Percentiles rank a stretch among this genome's conserved stretches.
phyloP scores from a whole-genome alignment of 2,888 invertebrate genomes.

The Girardia tigrina region DNA sequence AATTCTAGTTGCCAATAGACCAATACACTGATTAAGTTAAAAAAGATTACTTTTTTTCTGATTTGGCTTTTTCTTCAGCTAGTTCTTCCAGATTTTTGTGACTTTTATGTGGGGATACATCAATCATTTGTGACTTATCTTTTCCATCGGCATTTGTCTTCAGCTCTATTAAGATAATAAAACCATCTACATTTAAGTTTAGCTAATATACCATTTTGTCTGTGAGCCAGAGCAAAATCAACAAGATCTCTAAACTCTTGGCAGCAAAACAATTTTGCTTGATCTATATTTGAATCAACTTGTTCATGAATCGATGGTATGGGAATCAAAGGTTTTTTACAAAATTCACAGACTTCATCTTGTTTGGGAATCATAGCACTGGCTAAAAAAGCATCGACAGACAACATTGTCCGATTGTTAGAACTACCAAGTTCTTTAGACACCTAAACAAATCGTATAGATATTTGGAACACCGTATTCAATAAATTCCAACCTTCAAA shows the following conservation, averaged over 20 bases:
- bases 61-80: neutral
- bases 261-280: neutral
- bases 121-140: neutral
- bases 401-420: neutral
- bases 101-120: neutral
- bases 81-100: neutral
- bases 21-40: neutral
- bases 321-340: neutral
- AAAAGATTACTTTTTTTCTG: conserved; percentile 7
- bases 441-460: neutral
- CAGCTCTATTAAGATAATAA: too few relatives aligned
- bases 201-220: neutral
- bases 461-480: too few relatives aligned
- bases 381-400: neutral
- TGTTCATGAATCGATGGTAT: neutral
- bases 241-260: conserved; percentile 5
- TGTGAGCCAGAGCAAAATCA: conserved; percentile 1
- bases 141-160: neutral
- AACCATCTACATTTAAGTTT: neutral
- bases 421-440: neutral
- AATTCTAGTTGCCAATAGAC: neutral
- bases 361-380: conserved; percentile 3
- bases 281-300: neutral
- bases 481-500: neutral
- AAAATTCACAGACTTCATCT: neutral